phyloP scores from a whole-genome alignment of 2,888 invertebrate genomes.

The Pammene fasciana region DNA sequence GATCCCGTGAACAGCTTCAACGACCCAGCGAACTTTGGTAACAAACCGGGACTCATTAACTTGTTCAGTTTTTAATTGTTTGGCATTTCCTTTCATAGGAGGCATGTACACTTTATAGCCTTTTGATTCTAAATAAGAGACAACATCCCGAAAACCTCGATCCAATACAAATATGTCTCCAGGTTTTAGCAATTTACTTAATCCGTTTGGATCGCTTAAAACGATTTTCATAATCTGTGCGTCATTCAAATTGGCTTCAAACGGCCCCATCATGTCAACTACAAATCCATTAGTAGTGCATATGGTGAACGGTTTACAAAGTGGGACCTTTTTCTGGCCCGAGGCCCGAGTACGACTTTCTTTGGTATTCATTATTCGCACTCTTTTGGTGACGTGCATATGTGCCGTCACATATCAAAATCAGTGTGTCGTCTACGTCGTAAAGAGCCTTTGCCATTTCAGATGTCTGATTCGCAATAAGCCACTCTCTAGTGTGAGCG shows the following conservation, averaged over 20 bases:
- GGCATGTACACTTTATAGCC: background rate
- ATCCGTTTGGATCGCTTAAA: background rate
- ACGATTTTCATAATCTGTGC: background rate
- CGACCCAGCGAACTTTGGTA: no score
- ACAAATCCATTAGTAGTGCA: background rate
- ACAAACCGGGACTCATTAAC: no score
- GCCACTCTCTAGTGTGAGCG: constrained; percentile 6
- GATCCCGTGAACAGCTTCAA: no score
- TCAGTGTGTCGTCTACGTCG: background rate
- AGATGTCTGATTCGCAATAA: background rate
- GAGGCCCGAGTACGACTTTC: background rate
- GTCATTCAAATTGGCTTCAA: background rate
- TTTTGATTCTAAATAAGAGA: background rate
- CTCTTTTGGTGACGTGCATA: constrained; percentile 4
- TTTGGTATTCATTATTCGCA: background rate
- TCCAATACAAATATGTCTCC: constrained; percentile 1
- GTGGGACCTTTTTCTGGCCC: background rate
- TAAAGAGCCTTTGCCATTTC: constrained; percentile 4
- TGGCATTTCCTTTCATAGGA: no score
- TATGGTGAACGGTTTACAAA: background rate
- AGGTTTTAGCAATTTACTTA: background rate
- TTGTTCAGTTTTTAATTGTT: no score
- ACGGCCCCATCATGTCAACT: background rate
- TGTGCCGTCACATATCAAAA: constrained; percentile 1
- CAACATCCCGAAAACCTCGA: background rate